phyloP scores from a whole-genome alignment of 2,888 invertebrate genomes.

The Pseudanteris insignis region DNA sequence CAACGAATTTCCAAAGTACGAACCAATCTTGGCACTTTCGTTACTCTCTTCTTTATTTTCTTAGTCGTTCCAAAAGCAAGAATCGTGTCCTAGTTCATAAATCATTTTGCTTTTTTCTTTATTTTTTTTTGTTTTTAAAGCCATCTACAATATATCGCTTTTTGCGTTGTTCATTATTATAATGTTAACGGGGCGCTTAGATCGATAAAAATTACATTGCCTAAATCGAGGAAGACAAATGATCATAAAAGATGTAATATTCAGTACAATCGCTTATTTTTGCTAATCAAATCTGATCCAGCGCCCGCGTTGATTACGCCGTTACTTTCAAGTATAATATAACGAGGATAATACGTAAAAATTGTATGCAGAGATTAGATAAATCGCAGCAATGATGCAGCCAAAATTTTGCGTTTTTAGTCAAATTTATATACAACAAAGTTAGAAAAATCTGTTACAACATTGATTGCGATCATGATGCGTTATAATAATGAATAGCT shows the following conservation, averaged over 20 bases:
- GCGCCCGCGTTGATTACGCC: slow-evolving; percentile 10
- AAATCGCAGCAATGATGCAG: slow-evolving; percentile 32
- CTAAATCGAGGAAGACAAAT: slow-evolving; percentile 30
- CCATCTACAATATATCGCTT: slow-evolving; percentile 34
- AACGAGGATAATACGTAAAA: slow-evolving; percentile 17
- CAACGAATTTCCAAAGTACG: slow-evolving; percentile 26
- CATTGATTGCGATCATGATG: slow-evolving; percentile 31
- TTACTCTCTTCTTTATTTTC: background rate
- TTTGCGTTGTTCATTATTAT: slow-evolving; percentile 37
- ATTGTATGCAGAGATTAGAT: slow-evolving; percentile 18
- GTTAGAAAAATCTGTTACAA: slow-evolving; percentile 32
- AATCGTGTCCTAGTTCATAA: slow-evolving; percentile 37
- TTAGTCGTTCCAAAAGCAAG: slow-evolving; percentile 46
- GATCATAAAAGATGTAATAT: slow-evolving; percentile 16
- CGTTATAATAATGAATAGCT: slow-evolving; percentile 38
- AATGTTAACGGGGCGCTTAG: slow-evolving; percentile 15
- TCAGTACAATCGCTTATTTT: no score
- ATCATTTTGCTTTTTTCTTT: background rate
- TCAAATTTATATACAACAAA: slow-evolving; percentile 32
- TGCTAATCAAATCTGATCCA: slow-evolving; percentile 5
- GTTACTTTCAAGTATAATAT: slow-evolving; percentile 7
- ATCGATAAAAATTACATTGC: slow-evolving; percentile 9
- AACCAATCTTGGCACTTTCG: slow-evolving; percentile 27
- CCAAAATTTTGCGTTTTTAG: slow-evolving; percentile 9
- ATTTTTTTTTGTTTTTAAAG: slow-evolving; percentile 1